These are phyloP conservation scores for Xylocopa sonorina DNA, from an alignment of 1,140 invertebrate genomes.

Conservation along the genomic window DNA sequence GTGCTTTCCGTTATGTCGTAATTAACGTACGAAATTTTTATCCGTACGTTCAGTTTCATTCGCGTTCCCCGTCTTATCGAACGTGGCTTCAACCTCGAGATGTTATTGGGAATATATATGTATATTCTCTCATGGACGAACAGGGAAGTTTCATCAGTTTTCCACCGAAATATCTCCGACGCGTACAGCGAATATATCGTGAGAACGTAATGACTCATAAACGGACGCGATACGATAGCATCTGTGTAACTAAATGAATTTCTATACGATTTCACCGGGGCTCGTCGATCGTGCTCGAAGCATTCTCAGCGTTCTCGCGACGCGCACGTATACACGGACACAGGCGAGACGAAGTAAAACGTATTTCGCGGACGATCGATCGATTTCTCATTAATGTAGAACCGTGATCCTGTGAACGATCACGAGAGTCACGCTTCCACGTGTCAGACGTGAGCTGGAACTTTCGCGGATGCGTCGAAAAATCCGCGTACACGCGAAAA, in stretches of 20 bases:
- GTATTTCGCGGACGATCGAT: background rate
- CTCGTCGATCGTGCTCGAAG: constrained; percentile 19
- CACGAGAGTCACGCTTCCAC: constrained; percentile 27
- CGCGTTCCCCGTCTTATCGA: no score
- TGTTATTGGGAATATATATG: no score
- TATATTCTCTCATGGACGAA: no score
- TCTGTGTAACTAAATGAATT: constrained; percentile 20
- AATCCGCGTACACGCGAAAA: background rate
- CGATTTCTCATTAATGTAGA: constrained; percentile 42
- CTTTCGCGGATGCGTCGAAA: constrained; percentile 27
- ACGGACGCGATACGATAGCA: background rate
- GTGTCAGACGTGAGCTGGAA: background rate
- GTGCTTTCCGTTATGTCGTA: no score
- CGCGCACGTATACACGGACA: background rate
- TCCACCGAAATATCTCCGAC: background rate
- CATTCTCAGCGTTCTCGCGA: constrained; percentile 11
- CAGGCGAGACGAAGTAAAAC: background rate
- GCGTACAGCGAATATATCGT: background rate
- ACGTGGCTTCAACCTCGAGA: no score
- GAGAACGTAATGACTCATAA: constrained; percentile 19
- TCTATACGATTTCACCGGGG: constrained; percentile 38
- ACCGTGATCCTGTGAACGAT: constrained; percentile 8
- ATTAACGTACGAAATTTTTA: no score
- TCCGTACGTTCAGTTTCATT: no score
- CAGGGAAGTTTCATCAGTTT: no score